Base-by-base conservation (phyloP, 2,113 vertebrate genomes). In the Orientallactaga bullata region DNA sequence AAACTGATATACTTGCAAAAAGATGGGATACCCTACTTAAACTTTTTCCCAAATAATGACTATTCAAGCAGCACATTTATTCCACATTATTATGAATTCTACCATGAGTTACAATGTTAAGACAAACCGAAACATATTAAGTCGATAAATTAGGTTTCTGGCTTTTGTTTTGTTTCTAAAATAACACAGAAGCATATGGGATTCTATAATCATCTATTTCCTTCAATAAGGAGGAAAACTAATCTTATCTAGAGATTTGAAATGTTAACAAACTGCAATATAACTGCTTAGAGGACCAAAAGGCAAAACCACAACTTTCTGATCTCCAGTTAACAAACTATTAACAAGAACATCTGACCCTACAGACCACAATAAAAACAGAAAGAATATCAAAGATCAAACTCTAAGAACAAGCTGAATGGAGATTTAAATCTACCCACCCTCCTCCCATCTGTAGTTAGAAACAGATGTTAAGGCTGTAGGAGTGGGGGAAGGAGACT, bases 381-480 rank as follows among this genome's bases (percentile, higher is more conserved):
- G 66, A 94, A 93, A 87, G 37, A 65, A 23, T 85, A 95, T 39
- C 85, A 95, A 79, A 95, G 81, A 95, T 88, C 85, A 85, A 93
- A 95, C 30, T 91, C 55, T 63, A 51, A 85, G 81, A 60, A 83
- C n/a, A 82, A 69, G 69, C 9, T 71, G 71, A 89, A 92, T 76
- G 72, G 66, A 89, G 51, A 94, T 60, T 87, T 88, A 73, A 85
- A 32, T 76, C 65, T 78, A 10, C 32, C 7, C n/a, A 21, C 10
- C 51, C 42, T 10, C 0, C 28, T 13, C 37, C 39, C 42, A 66
- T 58, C 77, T 91, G 35, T 51, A 94, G 32, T 90, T 51, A 97
- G 84, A 95, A 96, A 16, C 95, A 96, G 93, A 95, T 91, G 95
- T 95, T 89, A 90, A 55, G 93, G 58, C 72, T 18, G 76, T 63